Conservation (phyloP, 2,113 vertebrate genomes). For the Percopsis transmontana region DNA sequence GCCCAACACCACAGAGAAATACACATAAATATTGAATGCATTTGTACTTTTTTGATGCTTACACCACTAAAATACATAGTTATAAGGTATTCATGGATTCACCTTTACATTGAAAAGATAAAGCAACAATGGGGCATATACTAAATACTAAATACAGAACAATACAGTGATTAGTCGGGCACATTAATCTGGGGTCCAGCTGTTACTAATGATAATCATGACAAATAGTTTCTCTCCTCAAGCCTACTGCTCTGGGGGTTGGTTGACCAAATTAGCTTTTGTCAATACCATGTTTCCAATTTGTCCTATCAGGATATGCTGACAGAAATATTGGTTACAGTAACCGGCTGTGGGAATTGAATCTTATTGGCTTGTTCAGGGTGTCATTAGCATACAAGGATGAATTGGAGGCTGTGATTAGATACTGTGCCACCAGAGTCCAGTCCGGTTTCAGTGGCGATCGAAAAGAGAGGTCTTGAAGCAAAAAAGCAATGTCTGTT, state of each 20-base stretch:
- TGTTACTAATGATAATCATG: slow-evolving; percentile 67
- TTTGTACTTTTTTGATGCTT: no score
- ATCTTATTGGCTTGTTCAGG: slow-evolving; percentile 69
- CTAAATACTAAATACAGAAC: neutral
- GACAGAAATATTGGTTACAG: slow-evolving; percentile 80
- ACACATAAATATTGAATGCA: no score
- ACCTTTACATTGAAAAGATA: slow-evolving; percentile 28
- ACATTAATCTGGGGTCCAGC: slow-evolving; percentile 42
- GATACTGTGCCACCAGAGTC: slow-evolving; percentile 35
- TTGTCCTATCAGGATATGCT: slow-evolving; percentile 74
- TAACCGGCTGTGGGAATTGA: slow-evolving; percentile 78
- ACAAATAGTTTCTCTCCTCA: slow-evolving; percentile 61
- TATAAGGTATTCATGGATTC: slow-evolving; percentile 36
- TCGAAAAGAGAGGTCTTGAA: slow-evolving; percentile 7
- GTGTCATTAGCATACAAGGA: slow-evolving; percentile 71
- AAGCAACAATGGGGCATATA: neutral
- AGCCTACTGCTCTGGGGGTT: slow-evolving; percentile 35
- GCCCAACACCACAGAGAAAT: no score
- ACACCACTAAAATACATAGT: no score
- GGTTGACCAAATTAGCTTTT: slow-evolving; percentile 76
- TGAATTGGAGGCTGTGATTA: slow-evolving; percentile 66
- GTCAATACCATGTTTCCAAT: slow-evolving; percentile 82
- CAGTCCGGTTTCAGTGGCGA: slow-evolving; percentile 37
- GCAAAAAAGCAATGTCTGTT: neutral
- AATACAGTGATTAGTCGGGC: neutral